These are phyloP conservation scores for Sebastolobus altivelis DNA, from an alignment of 2,797 vertebrate species.

Conservation along the genomic window DNA sequence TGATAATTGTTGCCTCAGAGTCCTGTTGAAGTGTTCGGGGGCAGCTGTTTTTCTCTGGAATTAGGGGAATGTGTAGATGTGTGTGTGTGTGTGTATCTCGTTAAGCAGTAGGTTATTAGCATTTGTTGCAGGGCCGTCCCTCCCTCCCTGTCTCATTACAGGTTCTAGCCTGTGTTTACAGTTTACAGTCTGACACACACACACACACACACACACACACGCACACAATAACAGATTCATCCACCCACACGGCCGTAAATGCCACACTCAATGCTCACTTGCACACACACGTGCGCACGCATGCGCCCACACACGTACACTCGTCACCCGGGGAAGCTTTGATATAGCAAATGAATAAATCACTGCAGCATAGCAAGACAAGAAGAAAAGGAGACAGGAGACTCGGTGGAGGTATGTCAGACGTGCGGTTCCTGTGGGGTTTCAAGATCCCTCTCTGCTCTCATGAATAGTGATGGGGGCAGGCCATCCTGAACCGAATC, in stretches of 20 bases:
- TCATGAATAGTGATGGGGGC: slow-evolving; percentile 77
- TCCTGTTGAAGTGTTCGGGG: slow-evolving; percentile 26
- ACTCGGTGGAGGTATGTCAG: slow-evolving; percentile 63
- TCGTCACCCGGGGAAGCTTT: slow-evolving; percentile 70
- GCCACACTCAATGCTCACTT: slow-evolving; percentile 59
- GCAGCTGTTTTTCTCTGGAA: slow-evolving; percentile 25
- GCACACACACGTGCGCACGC: slow-evolving; percentile 25
- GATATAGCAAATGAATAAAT: slow-evolving; percentile 79
- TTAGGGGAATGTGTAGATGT: not conserved
- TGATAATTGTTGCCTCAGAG: slow-evolving; percentile 33
- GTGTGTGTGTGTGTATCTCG: slow-evolving; percentile 37
- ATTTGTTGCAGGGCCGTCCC: slow-evolving; percentile 56
- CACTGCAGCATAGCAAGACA: slow-evolving; percentile 62
- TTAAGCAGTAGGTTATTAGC: slow-evolving; percentile 63
- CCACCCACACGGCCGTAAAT: slow-evolving; percentile 61
- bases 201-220: slow-evolving; percentile 21
- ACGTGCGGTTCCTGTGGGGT: slow-evolving; percentile 57
- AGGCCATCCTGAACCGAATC: slow-evolving; percentile 65
- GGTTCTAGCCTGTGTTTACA: slow-evolving; percentile 62
- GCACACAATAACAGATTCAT: slow-evolving; percentile 54
- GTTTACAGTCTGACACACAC: slow-evolving; percentile 42
- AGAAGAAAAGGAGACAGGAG: slow-evolving; percentile 61
- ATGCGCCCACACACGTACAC: slow-evolving; percentile 47
- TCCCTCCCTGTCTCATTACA: slow-evolving; percentile 71
- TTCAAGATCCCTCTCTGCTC: slow-evolving; percentile 60